These are phyloP conservation scores for Drosophila repletoides DNA, from an alignment of 1,140 invertebrate genomes.

Conservation along the genomic window DNA sequence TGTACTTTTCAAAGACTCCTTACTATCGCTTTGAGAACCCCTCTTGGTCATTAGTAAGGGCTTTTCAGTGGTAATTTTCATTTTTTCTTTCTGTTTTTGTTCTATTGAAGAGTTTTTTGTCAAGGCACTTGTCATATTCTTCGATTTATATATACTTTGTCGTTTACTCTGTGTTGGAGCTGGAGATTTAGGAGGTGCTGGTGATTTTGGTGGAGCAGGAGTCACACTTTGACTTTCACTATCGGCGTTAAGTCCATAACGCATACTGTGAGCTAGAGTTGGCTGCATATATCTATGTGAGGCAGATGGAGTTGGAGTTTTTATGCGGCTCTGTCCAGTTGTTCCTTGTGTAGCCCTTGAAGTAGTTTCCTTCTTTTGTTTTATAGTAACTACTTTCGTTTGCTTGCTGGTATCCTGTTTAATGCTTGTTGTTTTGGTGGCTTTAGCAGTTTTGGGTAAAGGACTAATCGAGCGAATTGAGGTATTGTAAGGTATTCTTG, in stretches of 20 bases:
- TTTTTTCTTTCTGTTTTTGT: constrained; percentile 51
- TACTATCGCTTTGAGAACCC: constrained; percentile 62
- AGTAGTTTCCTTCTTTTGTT: constrained; percentile 35
- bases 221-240: constrained; percentile 46
- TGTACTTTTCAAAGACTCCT: constrained; percentile 57
- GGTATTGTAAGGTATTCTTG: constrained; percentile 61
- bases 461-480: constrained; percentile 61
- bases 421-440: constrained; percentile 22
- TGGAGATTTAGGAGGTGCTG: constrained; percentile 63
- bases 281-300: constrained; percentile 78
- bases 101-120: constrained; percentile 56
- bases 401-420: constrained; percentile 28
- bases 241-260: constrained; percentile 52
- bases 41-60: constrained; percentile 24
- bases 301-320: constrained; percentile 50
- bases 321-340: constrained; percentile 17
- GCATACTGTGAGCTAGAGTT: constrained; percentile 67
- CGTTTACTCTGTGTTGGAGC: constrained; percentile 36
- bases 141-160: constrained; percentile 46
- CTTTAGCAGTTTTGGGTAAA: constrained; percentile 37
- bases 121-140: constrained; percentile 64
- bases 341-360: constrained; percentile 26
- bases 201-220: constrained; percentile 49
- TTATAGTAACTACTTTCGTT: constrained; percentile 25
- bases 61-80: constrained; percentile 35